Percentiles rank a stretch among this genome's conserved stretches.
These are phyloP conservation scores for Scaptomyza pallida DNA, from an alignment of 1,140 invertebrate genomes.

Conservation along the genomic window DNA sequence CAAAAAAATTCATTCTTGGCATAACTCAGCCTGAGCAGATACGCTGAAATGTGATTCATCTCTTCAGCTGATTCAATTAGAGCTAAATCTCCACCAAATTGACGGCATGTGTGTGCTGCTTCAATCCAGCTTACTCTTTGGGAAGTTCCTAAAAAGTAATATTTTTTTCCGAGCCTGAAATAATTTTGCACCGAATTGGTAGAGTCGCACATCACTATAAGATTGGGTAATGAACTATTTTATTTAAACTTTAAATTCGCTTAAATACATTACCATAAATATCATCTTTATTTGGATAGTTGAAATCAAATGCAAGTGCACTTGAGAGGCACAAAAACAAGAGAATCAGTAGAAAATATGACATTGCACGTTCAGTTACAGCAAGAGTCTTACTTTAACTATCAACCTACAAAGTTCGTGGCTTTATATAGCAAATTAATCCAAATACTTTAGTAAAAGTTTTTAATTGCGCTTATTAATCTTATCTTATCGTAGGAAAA, in stretches of 20 bases:
- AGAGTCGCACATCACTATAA: constrained; percentile 9
- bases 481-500: no score
- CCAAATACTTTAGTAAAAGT: no score
- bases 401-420: no score
- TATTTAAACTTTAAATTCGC: no score
- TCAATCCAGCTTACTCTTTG: constrained; percentile 22
- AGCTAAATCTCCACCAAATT: constrained; percentile 27
- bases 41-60: constrained; percentile 18
- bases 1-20: constrained; percentile 21
- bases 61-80: constrained; percentile 21
- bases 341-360: not conserved
- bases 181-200: no score
- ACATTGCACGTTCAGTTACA: not conserved
- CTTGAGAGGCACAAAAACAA: not conserved
- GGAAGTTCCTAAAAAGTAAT: constrained; percentile 15
- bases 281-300: constrained; percentile 7
- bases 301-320: constrained; percentile 1
- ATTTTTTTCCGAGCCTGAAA: constrained; percentile 13
- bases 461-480: no score
- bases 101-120: constrained; percentile 21
- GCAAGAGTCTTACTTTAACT: not conserved
- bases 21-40: not conserved
- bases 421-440: not conserved
- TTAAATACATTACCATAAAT: not conserved
- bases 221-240: not conserved